Evolutionary conservation across 2,888 invertebrate genomes (phyloP).

Genomic region (Patella ulyssiponensis): DNA sequence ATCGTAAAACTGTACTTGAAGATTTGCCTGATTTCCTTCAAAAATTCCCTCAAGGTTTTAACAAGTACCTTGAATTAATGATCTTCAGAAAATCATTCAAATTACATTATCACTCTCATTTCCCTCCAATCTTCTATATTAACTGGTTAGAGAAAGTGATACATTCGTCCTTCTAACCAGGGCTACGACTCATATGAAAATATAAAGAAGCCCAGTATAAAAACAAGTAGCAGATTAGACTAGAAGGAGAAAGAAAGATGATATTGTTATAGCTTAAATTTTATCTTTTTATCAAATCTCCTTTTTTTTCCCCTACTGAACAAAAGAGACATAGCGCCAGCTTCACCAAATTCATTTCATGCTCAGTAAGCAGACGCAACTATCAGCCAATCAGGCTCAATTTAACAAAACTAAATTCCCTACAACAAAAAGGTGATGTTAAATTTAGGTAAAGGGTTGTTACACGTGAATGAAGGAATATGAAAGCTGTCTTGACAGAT

Average conservation of each 20-base stretch:
- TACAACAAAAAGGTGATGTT: constrained; percentile 7
- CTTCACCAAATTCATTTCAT: constrained; percentile 12
- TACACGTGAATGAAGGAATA: neutral
- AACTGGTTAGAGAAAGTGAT: no score
- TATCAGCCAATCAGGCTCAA: constrained; percentile 7
- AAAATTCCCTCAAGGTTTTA: neutral
- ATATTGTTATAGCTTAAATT: constrained; percentile 8
- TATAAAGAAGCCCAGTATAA: neutral
- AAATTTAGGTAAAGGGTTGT: neutral
- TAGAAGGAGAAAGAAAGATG: neutral
- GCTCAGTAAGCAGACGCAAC: constrained; percentile 4
- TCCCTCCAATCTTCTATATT: no score
- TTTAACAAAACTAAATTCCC: constrained; percentile 1
- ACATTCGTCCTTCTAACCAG: no score
- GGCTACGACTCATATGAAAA: neutral
- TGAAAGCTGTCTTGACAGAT: constrained; percentile 11
- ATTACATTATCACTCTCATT: constrained; percentile 1
- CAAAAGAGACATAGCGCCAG: constrained; percentile 11
- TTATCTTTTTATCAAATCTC: neutral
- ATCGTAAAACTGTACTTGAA: constrained; percentile 11
- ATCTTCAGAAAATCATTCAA: constrained; percentile 11
- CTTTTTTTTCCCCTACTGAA: neutral
- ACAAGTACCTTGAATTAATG: constrained; percentile 11
- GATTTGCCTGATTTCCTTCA: constrained; percentile 8
- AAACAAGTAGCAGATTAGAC: neutral